Base-by-base conservation (phyloP, 2,113 vertebrate species). In the Laterallus jamaicensis region DNA sequence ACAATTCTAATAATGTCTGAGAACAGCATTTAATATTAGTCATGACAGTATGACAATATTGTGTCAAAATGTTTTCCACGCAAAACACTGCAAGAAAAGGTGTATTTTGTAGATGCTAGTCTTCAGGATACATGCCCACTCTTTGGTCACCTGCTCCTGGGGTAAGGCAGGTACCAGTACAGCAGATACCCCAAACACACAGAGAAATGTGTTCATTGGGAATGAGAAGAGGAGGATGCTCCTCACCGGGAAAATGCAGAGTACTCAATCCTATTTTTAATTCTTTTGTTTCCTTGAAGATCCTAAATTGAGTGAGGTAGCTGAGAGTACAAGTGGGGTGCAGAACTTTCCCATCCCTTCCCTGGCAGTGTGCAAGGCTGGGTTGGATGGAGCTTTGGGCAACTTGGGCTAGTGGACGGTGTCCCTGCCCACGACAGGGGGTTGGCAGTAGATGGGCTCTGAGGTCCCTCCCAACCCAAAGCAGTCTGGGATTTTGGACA, bases 11-110 rank as follows among this genome's bases (percentile, higher is more conserved):
- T 50, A 70, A 88, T 86, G 35, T 88, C 82, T 88, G 60, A 80
- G 78, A 92, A 83, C 19, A 93, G 75, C 22, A 37, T 67, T 90
- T 93, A 71, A 50, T 88, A 70, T 81, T 88, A 88, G 52, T 79
- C 84, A 63, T 24, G 67, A 73, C 10, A 55, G 40, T 18, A 69
- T n/a, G 67, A 91, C 87, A 95, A 93, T 63, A 67, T 16, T 63
- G 59, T 42, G 47, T 63, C n/a, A 80, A 32, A 76, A 52, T 69
- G 63, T 73, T 86, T 88, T 80, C 58, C 70, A 67, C 9, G 24
- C 54, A 81, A 93, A 88, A 62, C 47, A 35, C 20, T 71, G 44
- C n/a, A 80, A 25, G 55, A 73, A 82, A 87, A 67, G 11, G 52
- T 32, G 5, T 5, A 40, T 73, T 91, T 79, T 69, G 35, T 16